These are phyloP conservation scores for Dolomedes plantarius DNA, from an alignment of 2,888 invertebrate genomes.

Conservation along the genomic window DNA sequence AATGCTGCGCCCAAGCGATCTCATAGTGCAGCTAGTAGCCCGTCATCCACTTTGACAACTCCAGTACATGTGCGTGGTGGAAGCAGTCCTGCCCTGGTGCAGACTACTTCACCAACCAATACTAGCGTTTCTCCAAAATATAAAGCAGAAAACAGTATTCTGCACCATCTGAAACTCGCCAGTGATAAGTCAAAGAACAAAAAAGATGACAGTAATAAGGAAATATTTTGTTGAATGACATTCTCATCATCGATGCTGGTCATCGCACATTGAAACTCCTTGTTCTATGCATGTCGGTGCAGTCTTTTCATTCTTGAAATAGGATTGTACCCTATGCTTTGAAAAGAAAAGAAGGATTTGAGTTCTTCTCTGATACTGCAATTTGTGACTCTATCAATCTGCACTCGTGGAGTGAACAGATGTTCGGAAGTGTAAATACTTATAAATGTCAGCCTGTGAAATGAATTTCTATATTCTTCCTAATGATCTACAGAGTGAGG, in stretches of 20 bases:
- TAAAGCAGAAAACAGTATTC: slow-evolving; percentile 49
- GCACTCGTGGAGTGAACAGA: slow-evolving; percentile 11
- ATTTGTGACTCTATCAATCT: neutral
- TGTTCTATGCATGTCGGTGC: neutral
- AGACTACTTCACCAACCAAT: slow-evolving; percentile 42
- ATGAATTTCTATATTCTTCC: slow-evolving; percentile 28
- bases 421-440: slow-evolving; percentile 31
- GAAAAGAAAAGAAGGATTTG: neutral
- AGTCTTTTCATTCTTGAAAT: neutral
- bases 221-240: slow-evolving; percentile 60
- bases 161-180: slow-evolving; percentile 52
- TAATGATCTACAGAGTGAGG: slow-evolving; percentile 26
- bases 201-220: slow-evolving; percentile 57
- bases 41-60: slow-evolving; percentile 50
- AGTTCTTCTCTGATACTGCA: neutral
- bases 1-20: slow-evolving; percentile 53
- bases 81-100: slow-evolving; percentile 59
- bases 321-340: too few relatives aligned
- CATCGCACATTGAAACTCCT: slow-evolving; percentile 48
- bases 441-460: slow-evolving; percentile 39
- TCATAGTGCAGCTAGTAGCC: slow-evolving; percentile 60
- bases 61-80: slow-evolving; percentile 63
- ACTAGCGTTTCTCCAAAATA: slow-evolving; percentile 33
- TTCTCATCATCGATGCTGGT: slow-evolving; percentile 46
- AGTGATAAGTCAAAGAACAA: slow-evolving; percentile 61